These are phyloP conservation scores for Micrastur ruficollis DNA, from an alignment of 2,797 vertebrate genomes.

Conservation along the genomic window DNA sequence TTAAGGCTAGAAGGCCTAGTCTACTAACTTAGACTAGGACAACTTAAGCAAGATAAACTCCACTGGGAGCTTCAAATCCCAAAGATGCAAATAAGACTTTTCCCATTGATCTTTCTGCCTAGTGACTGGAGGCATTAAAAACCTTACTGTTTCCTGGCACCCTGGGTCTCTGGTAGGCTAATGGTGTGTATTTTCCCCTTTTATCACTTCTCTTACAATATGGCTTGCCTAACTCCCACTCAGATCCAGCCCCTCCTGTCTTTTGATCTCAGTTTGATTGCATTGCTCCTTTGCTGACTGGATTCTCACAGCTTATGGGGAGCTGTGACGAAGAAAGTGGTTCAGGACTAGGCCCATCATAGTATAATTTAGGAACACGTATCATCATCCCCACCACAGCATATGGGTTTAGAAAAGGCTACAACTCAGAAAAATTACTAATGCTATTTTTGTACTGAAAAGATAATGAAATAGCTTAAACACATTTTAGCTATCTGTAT, in stretches of 20 bases:
- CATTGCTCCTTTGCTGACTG: neutral
- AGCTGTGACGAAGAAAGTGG: neutral
- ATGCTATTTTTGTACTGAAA: neutral
- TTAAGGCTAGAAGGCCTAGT: neutral
- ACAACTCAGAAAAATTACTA: neutral
- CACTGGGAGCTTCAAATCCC: neutral
- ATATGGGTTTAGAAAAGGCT: neutral
- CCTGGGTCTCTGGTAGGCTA: neutral
- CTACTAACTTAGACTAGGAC: neutral
- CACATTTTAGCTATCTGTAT: neutral
- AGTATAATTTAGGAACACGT: neutral
- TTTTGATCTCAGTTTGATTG: slow-evolving; percentile 9
- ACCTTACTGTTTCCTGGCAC: neutral
- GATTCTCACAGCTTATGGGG: neutral
- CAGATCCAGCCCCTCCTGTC: neutral
- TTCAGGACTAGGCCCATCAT: neutral
- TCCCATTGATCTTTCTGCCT: neutral
- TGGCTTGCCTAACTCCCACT: neutral
- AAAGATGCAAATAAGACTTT: neutral
- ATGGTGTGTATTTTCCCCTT: neutral
- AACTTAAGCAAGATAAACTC: neutral
- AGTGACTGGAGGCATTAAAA: neutral
- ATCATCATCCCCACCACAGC: neutral
- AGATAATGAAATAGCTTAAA: neutral
- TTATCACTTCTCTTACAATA: neutral